Percentiles rank a stretch among this genome's conserved stretches.
phyloP scores from a whole-genome alignment of 2,888 invertebrate species.

The Cataglyphis cursor region DNA sequence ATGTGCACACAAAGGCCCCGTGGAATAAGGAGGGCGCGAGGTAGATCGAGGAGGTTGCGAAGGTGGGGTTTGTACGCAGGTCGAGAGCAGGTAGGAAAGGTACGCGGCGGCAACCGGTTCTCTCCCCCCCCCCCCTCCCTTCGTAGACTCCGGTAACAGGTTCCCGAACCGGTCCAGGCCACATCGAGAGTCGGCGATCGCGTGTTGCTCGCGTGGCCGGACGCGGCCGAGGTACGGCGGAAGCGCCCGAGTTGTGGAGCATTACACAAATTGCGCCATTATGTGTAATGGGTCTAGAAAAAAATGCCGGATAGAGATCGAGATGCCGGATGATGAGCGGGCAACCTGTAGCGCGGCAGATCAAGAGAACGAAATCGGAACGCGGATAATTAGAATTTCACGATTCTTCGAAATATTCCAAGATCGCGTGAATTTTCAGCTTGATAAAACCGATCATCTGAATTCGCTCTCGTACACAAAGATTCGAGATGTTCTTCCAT shows the following conservation, averaged over 20 bases:
- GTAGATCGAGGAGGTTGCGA: conserved; percentile 40
- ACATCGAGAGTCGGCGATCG: conserved; percentile 78
- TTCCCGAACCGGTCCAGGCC: conserved; percentile 71
- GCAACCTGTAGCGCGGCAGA: conserved; percentile 2
- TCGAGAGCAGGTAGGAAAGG: conserved; percentile 40
- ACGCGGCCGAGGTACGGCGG: conserved; percentile 78
- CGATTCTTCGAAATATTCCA: neutral
- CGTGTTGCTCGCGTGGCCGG: conserved; percentile 87
- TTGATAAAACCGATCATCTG: neutral
- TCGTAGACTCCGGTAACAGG: conserved; percentile 51
- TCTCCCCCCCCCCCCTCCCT: no score
- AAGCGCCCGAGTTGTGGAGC: conserved; percentile 77
- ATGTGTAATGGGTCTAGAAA: conserved; percentile 81
- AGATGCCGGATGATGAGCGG: conserved; percentile 45
- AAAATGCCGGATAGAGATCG: conserved; percentile 66
- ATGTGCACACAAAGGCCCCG: conserved; percentile 59
- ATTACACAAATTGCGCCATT: conserved; percentile 85
- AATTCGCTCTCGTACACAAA: neutral
- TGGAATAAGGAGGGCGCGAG: conserved; percentile 46
- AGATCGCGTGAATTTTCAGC: neutral
- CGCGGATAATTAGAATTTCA: neutral
- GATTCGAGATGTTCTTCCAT: neutral
- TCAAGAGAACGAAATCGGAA: conserved; percentile 18
- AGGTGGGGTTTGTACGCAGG: conserved; percentile 38
- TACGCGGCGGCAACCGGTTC: conserved; percentile 53